These are phyloP conservation scores for Fragum sueziense DNA, from an alignment of 2,888 invertebrate genomes.

Conservation along the genomic window DNA sequence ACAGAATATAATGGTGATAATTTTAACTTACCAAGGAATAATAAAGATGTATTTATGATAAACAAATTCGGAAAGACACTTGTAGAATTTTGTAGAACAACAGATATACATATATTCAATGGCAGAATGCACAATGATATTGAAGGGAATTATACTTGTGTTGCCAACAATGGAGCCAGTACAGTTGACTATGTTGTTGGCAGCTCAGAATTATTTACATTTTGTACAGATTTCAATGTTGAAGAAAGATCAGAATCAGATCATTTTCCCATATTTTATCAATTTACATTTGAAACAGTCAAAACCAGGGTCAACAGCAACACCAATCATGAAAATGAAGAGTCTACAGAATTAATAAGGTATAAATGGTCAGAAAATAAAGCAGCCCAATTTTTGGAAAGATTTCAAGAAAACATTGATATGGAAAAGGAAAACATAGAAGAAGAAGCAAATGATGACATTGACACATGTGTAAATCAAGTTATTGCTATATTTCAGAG, in stretches of 20 bases:
- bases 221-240: constrained; percentile 9
- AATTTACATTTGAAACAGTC: neutral
- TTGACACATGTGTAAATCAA: neutral
- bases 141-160: neutral
- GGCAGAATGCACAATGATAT: neutral
- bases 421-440: neutral
- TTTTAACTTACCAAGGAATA: neutral
- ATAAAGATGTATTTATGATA: neutral
- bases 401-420: neutral
- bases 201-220: constrained; percentile 20
- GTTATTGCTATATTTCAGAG: neutral
- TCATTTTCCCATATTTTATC: constrained; percentile 11
- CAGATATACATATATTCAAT: constrained; percentile 1
- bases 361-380: neutral
- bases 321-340: neutral
- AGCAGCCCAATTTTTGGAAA: neutral
- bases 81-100: neutral
- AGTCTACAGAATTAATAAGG: neutral
- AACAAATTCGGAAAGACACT: no score
- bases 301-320: neutral
- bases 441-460: neutral
- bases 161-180: neutral
- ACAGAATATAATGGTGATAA: neutral
- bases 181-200: neutral
- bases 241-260: constrained; percentile 1